Base-by-base conservation (phyloP, 2,888 invertebrate species). In the Brenthis hecate region DNA sequence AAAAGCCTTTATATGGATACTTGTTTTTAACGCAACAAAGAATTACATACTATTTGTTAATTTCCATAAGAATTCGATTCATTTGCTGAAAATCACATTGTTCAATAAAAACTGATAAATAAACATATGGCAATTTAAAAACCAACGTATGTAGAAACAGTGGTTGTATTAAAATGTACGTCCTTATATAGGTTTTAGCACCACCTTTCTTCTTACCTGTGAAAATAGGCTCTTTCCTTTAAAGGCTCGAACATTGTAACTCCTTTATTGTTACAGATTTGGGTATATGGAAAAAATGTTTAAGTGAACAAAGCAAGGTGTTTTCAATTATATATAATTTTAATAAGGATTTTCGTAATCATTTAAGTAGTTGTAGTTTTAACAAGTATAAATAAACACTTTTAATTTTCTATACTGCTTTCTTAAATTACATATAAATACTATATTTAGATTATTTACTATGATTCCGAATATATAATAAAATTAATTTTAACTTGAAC, bases 71-170 rank as follows among this genome's bases (percentile, higher is more conserved):
- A 43, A 54, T 36, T 32, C 3, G 13, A 6, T 23, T 32, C n/a
- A 43, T 55, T 36, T 56, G 16, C 23, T 51, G 51, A 28, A 50
- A 63, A 62, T 36, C 23, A 47, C 55, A 56, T 43, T 50, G 23
- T 8, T 47, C 50, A 65, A 64, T 65, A 73, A 68, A 71, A 56
- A 53, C 57, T 13, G 28, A 66, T 74, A 72, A 74, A 74, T 75
- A 74, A 73, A 74, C 73, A 76, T 74, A 65, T 72, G 62, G 70
- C 72, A 73, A 72, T 75, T 76, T 74, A 71, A 73, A 74, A 72
- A 43, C 28, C 53, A 54, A 68, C 68, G 58, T 65, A 72, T 65
- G 68, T 68, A 68, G 70, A 69, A 70, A 67, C 62, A 36, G 66
- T 69, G 66, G 58, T 66, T 68, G 71, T 69, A 73, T 72, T 72